These are phyloP conservation scores for Ceratotherium simum DNA, from an alignment of 2,113 vertebrate species.

Conservation along the genomic window DNA sequence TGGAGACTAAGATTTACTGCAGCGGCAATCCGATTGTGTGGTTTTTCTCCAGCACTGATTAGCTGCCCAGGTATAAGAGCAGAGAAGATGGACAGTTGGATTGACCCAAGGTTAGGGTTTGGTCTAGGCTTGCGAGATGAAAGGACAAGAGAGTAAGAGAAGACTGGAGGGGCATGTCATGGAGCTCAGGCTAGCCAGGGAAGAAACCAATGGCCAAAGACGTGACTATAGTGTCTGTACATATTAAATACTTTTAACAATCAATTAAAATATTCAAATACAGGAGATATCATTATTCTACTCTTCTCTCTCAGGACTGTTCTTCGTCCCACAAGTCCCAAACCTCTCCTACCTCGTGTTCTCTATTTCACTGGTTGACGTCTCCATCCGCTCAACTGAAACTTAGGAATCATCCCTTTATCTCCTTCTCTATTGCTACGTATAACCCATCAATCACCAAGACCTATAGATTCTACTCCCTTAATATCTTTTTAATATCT, in stretches of 20 bases:
- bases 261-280: background rate
- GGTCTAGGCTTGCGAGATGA: background rate
- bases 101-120: background rate
- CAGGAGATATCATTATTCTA: background rate
- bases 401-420: background rate
- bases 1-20: constrained; percentile 6
- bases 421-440: background rate
- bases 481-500: background rate
- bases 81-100: background rate
- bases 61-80: background rate
- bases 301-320: background rate
- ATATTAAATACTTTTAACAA: background rate
- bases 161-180: background rate
- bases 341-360: background rate
- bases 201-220: background rate
- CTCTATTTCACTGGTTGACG: background rate
- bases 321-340: background rate
- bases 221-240: background rate
- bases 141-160: constrained; percentile 7
- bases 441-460: background rate
- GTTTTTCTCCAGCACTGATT: constrained; percentile 3
- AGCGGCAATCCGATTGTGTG: background rate
- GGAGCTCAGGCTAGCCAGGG: background rate
- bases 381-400: background rate
- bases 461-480: background rate